Conservation (phyloP, 2,113 vertebrate species). For the Hemicordylus capensis region DNA sequence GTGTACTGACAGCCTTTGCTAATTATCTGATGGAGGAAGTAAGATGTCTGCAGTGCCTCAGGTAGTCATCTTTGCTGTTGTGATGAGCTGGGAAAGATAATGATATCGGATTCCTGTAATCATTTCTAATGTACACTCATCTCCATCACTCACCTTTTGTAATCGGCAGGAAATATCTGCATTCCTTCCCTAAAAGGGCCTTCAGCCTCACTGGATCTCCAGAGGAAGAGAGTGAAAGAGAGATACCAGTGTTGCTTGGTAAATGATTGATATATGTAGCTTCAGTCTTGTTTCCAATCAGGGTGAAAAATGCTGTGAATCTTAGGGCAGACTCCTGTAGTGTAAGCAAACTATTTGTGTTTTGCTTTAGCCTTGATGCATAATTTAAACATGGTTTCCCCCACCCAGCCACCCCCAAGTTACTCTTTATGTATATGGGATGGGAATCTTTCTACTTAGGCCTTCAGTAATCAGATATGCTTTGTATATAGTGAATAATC, state of each 20-base stretch:
- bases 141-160: slow-evolving; percentile 58
- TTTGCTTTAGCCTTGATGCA: neutral
- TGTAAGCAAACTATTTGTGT: neutral
- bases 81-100: slow-evolving; percentile 57
- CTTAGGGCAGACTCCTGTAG: neutral
- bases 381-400: slow-evolving; percentile 2
- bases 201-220: neutral
- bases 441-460: neutral
- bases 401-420: too few species aligned
- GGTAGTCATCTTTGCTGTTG: slow-evolving; percentile 56
- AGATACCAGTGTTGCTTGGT: neutral
- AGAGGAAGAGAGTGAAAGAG: neutral
- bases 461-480: neutral
- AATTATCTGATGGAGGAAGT: slow-evolving; percentile 67
- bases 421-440: neutral
- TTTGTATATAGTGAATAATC: neutral
- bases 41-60: slow-evolving; percentile 50
- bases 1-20: slow-evolving; percentile 49
- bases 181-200: slow-evolving; percentile 2
- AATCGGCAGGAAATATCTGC: slow-evolving; percentile 56
- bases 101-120: slow-evolving; percentile 65
- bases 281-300: slow-evolving; percentile 11
- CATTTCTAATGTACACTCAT: slow-evolving; percentile 40
- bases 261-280: neutral
- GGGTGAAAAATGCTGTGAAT: neutral